phyloP scores from a whole-genome alignment of 1,140 invertebrate genomes.

The Venustaconcha ellipsiformis region DNA sequence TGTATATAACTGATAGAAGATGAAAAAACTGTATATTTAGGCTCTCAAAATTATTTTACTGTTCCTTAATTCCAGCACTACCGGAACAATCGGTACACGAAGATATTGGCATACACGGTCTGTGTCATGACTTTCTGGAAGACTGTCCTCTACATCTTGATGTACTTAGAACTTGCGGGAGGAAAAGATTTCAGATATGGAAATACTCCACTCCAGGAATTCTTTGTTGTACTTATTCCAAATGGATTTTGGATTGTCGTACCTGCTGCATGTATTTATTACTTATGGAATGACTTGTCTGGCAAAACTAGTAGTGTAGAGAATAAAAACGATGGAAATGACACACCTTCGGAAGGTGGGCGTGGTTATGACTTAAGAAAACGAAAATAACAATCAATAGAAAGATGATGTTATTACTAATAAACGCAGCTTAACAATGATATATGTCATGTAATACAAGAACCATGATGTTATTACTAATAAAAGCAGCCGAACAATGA shows the following conservation, averaged over 20 bases:
- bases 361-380: no score
- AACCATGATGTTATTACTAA: no score
- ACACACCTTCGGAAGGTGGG: no score
- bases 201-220: conserved; percentile 39
- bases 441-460: no score
- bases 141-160: conserved; percentile 55
- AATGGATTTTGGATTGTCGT: conserved; percentile 48
- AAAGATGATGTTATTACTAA: no score
- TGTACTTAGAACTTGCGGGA: conserved; percentile 49
- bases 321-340: no score
- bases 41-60: no score
- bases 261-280: conserved; percentile 39
- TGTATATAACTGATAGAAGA: no score
- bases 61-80: conserved; percentile 41
- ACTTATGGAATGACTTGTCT: conserved; percentile 37
- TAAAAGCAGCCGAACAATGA: no score
- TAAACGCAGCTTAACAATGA: no score
- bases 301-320: neutral
- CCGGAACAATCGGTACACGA: conserved; percentile 33
- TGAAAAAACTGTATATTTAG: no score
- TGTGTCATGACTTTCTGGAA: conserved; percentile 61
- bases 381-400: no score
- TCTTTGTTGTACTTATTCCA: conserved; percentile 50
- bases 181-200: conserved; percentile 37
- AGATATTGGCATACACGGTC: conserved; percentile 46